Evolutionary conservation across 2,888 invertebrate species (phyloP), one percentile per base, ranked within the genome.

Genomic region (Eurytoma californica): DNA sequence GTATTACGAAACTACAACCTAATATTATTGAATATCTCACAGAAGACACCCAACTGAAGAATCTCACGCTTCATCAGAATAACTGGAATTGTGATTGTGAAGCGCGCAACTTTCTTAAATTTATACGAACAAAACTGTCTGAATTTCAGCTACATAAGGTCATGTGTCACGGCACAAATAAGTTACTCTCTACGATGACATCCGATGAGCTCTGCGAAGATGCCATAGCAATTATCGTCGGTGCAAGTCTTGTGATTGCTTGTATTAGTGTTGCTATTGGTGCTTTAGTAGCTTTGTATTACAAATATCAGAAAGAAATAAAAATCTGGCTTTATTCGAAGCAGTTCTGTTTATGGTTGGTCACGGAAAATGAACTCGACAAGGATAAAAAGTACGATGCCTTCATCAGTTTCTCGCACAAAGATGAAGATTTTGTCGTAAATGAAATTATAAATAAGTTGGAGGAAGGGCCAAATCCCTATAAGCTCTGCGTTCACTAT

Each of bases 361-460:
- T 95, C 5, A 93, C 93, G 0, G 94, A 95, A 85, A 92, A 94
- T 72, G 95, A 95, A 81, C 87, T 95, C 20, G 95, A 95, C 87
- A 93, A 93, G 82, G 92, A 94, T 84, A 93, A 93, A 81, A 86
- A 90, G 58, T 96, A 93, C 88, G 95, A 97, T 88, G 96, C 95
- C 0, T 97, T 97, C 88, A 92, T 97, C 81, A 95, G 96, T 84
- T 96, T 94, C 87, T 94, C 96, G 3, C 94, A 95, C 86, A 92
- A 93, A 86, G 96, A 97, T 87, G 94, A 94, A 85, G 92, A 92
- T 3, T 94, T 94, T 85, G 93, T 95, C 12, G 91, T 92, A 0
- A 92, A 93, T n/a, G 91, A 93, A 82, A 88, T 96, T 80, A 91
- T 95, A 65, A 92, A 94, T 0, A 92, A 92, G 69, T 90, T 96